Evolutionary conservation across 2,888 invertebrate species (phyloP), one percentile per base, ranked within the genome.

Genomic region (Sclerodermus sp.): DNA sequence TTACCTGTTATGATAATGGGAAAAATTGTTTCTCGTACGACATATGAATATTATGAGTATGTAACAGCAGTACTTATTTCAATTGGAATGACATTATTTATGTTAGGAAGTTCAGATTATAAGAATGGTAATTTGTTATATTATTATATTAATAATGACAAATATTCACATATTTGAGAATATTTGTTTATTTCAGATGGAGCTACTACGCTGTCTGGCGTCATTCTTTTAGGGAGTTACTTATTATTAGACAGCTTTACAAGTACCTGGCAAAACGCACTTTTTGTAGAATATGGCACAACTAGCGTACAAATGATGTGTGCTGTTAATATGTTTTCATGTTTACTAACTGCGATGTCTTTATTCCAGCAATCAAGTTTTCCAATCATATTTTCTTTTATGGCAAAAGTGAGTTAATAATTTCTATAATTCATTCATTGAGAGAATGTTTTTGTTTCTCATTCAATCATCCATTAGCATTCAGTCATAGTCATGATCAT

Each of bases 1-100:
- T 93, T 96, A 67, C 95, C 95, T 1, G 97, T 98, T 42, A 99
- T 99, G 98, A 76, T 96, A 71, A 98, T 99, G 97, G 96, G 97
- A 16, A 91, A 91, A 80, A 79, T 97, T 52, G 85, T 99, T 47
- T 92, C 94, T 0, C 86, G 87, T 54, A 88, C 88, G 70, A 89
- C 89, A 63, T 96, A 96, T 78, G 90, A 91, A 71, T 84, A 85
- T 70, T 90, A 93, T 74, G 98, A 99, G 79, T 99, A 98, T 79
- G 82, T 89, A 8, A 93, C 95, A 0, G 97, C 97, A 1, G 79
- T 86, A 37, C 82, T 93, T 64, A 93, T 99, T 67, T 96, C 97
- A 0, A 66, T 89, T 30, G 99, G 99, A 51, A 96, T 98, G 89
- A 84, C 90, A 52, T 83, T 96, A 66, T 99, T 99, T 79, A 86